phyloP scores from a whole-genome alignment of 1,140 invertebrate species.

The Hyphantria cunea region DNA sequence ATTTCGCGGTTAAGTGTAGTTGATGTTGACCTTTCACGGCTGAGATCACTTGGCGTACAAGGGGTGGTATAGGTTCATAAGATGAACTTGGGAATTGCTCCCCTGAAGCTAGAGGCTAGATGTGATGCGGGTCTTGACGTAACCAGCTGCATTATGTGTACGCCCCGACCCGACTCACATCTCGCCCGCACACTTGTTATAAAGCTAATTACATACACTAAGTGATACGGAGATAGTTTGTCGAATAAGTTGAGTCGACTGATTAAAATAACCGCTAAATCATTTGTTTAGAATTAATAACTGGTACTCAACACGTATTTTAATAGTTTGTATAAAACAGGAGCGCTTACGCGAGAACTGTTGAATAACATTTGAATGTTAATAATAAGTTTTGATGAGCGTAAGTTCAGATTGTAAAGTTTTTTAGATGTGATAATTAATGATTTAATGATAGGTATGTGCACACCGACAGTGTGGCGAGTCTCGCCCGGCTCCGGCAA shows the following conservation, averaged over 20 bases:
- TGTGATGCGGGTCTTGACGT: background rate
- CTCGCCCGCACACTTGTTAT: constrained; percentile 5
- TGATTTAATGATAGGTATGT: constrained; percentile 10
- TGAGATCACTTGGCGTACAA: constrained; percentile 17
- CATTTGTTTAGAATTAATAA: constrained; percentile 3
- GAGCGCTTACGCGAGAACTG: background rate
- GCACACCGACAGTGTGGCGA: background rate
- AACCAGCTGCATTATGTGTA: constrained; percentile 13
- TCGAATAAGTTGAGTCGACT: constrained; percentile 29
- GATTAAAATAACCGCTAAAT: constrained; percentile 27
- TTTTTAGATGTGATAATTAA: constrained; percentile 26
- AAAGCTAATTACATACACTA: constrained; percentile 21
- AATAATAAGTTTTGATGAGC: constrained; percentile 23
- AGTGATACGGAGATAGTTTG: constrained; percentile 21
- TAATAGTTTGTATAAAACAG: constrained; percentile 6
- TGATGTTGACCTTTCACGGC: constrained; percentile 8
- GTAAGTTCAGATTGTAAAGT: constrained; percentile 22
- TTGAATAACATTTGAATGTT: constrained; percentile 13
- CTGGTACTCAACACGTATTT: constrained; percentile 8
- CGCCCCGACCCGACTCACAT: background rate
- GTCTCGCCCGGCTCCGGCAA: background rate
- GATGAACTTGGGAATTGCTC: background rate
- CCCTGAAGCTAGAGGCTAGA: background rate
- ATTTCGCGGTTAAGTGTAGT: constrained; percentile 10
- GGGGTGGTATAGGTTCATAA: constrained; percentile 9